Base-by-base conservation (phyloP, 2,113 vertebrate species). In the Pao palembangensis region DNA sequence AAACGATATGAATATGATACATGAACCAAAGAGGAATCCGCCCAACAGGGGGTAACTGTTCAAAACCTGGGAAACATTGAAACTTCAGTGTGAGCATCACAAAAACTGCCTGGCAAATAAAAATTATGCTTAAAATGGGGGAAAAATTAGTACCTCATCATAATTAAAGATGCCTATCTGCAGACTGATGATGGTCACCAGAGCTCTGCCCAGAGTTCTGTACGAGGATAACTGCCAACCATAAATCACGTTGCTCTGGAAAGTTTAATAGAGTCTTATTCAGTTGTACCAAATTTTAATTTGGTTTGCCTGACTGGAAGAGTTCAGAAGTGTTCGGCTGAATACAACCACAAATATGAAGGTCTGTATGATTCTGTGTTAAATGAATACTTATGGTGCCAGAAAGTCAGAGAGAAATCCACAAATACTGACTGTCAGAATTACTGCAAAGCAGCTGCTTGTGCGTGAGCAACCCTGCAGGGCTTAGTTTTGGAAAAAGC, bases 141-240 rank as follows among this genome's bases (percentile, higher is more conserved):
- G n/a, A 51, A 25, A 17, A 50, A 46, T 1, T 46, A 62, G 44
- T 51, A 98, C 96, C 93, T 98, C 94, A 18, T 93, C 88, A 0
- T 96, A 98, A 87, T 98, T 94, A 82, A 98, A 98, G 79, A 96
- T 94, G 61, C 95, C 96, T 8, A 96, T 75, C 86, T 97, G 95
- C 77, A 98, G 89, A 69, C 92, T 89, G 79, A 96, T 87, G 82
- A 98, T 88, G 3, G 91, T 95, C 81, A 93, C 80, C 48, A 92
- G 89, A 0, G 94, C 87, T 34, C 93, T 90, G 1, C 80, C 66
- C 1, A 98, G 81, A 4, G 94, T 95, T 88, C 86, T 94, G 61
- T 97, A 98, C 0, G 94, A 95, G 49, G 46, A 79, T 21, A 97
- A 76, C 72, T 91, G 92, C 95, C 96, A 96, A 50, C 95, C 95